Evolutionary conservation across 64 coral and sea anemone species (phyloP), one percentile per base, ranked within the genome.

Genomic region (Pachyseris speciosa): DNA sequence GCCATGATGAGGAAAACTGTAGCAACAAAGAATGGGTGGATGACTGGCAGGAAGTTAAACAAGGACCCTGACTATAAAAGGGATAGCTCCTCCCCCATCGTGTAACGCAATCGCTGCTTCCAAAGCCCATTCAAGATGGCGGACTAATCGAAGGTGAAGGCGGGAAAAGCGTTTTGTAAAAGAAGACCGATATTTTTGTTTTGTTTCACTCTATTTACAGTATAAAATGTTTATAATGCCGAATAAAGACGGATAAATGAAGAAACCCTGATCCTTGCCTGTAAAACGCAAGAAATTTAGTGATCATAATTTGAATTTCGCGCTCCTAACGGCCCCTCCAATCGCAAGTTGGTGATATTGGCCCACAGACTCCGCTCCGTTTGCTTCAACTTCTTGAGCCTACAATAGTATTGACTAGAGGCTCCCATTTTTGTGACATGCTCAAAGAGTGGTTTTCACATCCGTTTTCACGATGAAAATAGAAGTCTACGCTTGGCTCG

Each of bases 1-100:
- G 20, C 22, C 67, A 40, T 31, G 78, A 66, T 17, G 89, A 91
- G 38, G 72, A 44, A 20, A 64, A 50, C 4, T 91, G 89, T 25
- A 40, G n/a, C 30, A 91, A 91, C 39, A 71, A n/a, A n/a, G n/a
- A n/a, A n/a, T n/a, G n/a, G n/a, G n/a, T n/a, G n/a, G n/a, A n/a
- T n/a, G n/a, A n/a, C n/a, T n/a, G n/a, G n/a, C n/a, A n/a, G n/a
- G n/a, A n/a, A n/a, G 43, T 45, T 45, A 45, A 45, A 45, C 43
- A 45, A 45, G 43, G 43, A 45, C 43, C 43, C 43, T 45, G 43
- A 45, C 43, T 45, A 45, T 45, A 45, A 45, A 45, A 45, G 43
- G 43, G 43, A 45, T 45, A 45, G 43, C 43, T 45, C 43, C 53
- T 64, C 48, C 20, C 17, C 15, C 36, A 26, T n/a, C 20, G 38